These are phyloP conservation scores for Nannobrachium achirus DNA, from an alignment of 2,113 vertebrate species.

Conservation along the genomic window DNA sequence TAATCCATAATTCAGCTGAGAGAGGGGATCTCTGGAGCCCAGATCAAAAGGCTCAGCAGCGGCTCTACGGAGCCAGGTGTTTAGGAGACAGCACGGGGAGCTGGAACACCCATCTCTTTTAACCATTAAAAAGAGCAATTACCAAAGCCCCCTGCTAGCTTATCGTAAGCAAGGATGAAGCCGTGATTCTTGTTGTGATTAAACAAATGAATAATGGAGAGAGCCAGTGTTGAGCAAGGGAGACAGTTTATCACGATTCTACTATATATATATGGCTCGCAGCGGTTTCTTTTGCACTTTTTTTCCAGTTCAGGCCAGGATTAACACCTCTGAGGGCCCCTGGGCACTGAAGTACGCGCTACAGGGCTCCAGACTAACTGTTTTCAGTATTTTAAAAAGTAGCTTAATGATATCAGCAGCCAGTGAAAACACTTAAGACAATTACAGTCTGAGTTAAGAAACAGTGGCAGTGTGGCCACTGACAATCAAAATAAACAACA, in stretches of 20 bases:
- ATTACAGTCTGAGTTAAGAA: no score
- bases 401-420: no score
- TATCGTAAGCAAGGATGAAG: constrained; percentile 31
- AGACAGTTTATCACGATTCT: constrained; percentile 22
- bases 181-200: constrained; percentile 37
- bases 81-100: constrained; percentile 32
- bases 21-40: constrained; percentile 39
- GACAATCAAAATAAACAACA: no score
- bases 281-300: constrained; percentile 1
- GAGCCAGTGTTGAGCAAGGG: constrained; percentile 28
- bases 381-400: no score
- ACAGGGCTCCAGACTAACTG: no score
- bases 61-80: constrained; percentile 50
- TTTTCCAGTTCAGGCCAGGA: no score
- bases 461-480: no score
- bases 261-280: background rate
- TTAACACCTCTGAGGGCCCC: no score
- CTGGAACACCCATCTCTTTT: constrained; percentile 27
- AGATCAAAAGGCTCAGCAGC: constrained; percentile 53
- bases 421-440: no score
- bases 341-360: no score
- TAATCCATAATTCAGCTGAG: constrained; percentile 55
- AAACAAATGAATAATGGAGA: constrained; percentile 41
- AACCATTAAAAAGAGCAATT: constrained; percentile 32
- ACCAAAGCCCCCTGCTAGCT: constrained; percentile 24